Evolutionary conservation across 2,888 invertebrate species (phyloP), one percentile per base, ranked within the genome.

Genomic region (Leptopilina myrica): DNA sequence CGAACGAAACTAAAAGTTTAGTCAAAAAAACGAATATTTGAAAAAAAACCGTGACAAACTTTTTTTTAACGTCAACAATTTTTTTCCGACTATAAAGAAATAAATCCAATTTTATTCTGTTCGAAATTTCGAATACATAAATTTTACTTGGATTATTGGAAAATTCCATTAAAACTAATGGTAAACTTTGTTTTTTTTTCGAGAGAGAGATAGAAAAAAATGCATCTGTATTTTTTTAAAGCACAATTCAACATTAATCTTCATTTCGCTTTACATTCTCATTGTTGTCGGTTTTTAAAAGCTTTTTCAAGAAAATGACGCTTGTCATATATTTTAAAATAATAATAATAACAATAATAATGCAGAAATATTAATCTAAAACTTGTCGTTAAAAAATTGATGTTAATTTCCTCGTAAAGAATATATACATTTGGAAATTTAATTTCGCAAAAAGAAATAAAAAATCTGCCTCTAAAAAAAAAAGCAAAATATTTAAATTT

Each of bases 301-400:
- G 15, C 15, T 62, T 62, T 62, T 62, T 62, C 62, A 62, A 62
- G 62, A 62, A 62, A 20, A 62, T 62, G 62, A 20, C 62, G 20
- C 20, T 62, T 62, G 20, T 62, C 15, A 62, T 62, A 59, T 6
- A n/a, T 59, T 46, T 62, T 62, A 20, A n/a, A 62, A 62, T 33
- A 33, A 33, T 33, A 26, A 26, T 26, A 33, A 33, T 33, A 33
- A 33, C 4, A 62, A 15, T 62, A 62, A 43, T 43, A 43, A 43
- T 62, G 15, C 62, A 62, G 20, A 5, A 62, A 62, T 62, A 62
- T 62, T 62, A 20, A 59, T 59, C n/a, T 15, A 59, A 20, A 20
- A 59, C 59, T 59, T 5, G 62, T 20, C 43, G 43, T 33, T 33
- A n/a, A 8, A 59, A 62, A 62, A 62, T 62, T 62, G 20, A 20